Percentiles rank a stretch among this genome's conserved stretches.
These are phyloP conservation scores for Brassicogethes aeneus DNA, from an alignment of 2,888 invertebrate genomes.

Conservation along the genomic window DNA sequence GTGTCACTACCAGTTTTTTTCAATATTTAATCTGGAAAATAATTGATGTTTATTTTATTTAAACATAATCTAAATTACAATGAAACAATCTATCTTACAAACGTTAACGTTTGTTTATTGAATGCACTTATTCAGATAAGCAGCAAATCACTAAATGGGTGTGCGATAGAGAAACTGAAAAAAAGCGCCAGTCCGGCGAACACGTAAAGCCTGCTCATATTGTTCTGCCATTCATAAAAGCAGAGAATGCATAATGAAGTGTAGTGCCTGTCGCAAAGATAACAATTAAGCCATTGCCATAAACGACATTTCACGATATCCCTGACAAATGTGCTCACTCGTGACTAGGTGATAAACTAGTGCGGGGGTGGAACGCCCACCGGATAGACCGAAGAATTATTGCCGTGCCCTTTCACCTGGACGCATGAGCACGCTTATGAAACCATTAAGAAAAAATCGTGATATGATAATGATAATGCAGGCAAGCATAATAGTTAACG, in stretches of 20 bases:
- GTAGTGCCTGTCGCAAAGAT: background rate
- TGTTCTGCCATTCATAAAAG: slow-evolving; percentile 1
- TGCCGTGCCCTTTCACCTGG: background rate
- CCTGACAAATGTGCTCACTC: background rate
- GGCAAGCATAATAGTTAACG: no score
- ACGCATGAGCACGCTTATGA: background rate
- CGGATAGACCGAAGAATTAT: background rate
- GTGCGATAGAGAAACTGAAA: background rate
- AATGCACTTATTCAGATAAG: no score
- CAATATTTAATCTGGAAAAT: no score
- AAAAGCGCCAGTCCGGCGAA: background rate
- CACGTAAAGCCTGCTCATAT: background rate
- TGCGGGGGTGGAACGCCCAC: background rate
- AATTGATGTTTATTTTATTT: no score
- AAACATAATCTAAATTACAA: no score
- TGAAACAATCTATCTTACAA: no score
- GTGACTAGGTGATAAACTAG: background rate
- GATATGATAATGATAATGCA: no score
- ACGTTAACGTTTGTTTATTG: no score
- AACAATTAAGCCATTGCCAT: slow-evolving; percentile 4
- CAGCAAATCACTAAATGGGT: no score
- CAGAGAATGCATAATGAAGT: background rate
- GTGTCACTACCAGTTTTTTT: no score
- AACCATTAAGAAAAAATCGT: no score
- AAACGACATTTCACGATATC: slow-evolving; percentile 5